Evolutionary conservation across 2,797 vertebrate genomes (phyloP).

Genomic region (Intellagama lesueurii): DNA sequence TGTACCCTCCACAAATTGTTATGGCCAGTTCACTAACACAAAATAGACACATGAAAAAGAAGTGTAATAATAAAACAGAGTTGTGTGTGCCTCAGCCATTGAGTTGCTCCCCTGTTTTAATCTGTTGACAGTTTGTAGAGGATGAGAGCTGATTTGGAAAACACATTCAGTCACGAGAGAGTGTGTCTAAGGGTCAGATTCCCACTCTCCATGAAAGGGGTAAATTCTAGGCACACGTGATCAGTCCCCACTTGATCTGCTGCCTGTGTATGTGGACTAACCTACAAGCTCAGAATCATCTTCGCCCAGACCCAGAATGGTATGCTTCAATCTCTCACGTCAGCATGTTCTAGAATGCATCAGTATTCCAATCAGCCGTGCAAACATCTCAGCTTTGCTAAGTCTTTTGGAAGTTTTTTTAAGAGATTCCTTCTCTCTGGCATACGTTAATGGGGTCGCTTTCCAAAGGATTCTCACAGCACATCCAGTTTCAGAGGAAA

Average conservation of each 20-base stretch:
- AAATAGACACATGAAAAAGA: not conserved
- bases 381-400: not conserved
- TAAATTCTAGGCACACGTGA: not conserved
- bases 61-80: not conserved
- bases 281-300: too few relatives aligned
- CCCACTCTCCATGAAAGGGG: not conserved
- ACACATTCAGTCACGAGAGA: too few relatives aligned
- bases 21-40: not conserved
- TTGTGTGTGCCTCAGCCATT: not conserved
- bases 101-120: not conserved
- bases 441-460: not conserved
- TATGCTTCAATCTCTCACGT: too few relatives aligned
- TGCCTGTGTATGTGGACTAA: too few relatives aligned
- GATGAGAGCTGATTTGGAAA: too few relatives aligned
- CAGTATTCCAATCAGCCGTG: not conserved
- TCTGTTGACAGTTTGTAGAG: too few relatives aligned
- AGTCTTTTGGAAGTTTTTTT: not conserved
- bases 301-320: too few relatives aligned
- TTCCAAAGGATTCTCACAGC: slow-evolving; percentile 10
- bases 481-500: not conserved
- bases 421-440: not conserved
- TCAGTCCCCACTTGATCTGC: too few relatives aligned
- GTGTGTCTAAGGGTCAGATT: not conserved
- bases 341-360: not conserved
- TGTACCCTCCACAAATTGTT: not conserved